phyloP scores from a whole-genome alignment of 2,888 invertebrate species.

The Barypeithes pellucidus region DNA sequence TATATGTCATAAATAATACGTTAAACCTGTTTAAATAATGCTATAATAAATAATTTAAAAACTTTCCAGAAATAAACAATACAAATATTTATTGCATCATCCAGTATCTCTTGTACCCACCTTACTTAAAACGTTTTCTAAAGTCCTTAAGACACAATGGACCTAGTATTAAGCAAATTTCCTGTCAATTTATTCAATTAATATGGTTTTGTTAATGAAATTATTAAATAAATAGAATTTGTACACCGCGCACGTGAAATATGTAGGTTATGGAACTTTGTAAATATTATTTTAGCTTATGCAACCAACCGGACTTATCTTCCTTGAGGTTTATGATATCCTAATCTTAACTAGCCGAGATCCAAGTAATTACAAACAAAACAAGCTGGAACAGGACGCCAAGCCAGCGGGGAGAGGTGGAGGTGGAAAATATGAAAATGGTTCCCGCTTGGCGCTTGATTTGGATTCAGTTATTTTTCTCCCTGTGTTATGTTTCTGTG shows the following conservation, averaged over 20 bases:
- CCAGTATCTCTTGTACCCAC: not conserved
- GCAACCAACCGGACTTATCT: constrained; percentile 9
- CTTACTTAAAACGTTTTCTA: not conserved
- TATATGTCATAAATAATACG: not conserved
- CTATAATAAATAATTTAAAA: not conserved
- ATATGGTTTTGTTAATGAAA: not conserved
- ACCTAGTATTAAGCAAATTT: not conserved
- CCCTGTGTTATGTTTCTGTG: too few relatives aligned
- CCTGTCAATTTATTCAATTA: constrained; percentile 12
- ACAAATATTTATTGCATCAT: not conserved
- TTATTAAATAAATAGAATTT: not conserved
- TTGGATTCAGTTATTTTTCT: too few relatives aligned
- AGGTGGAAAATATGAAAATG: too few relatives aligned
- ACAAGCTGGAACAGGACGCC: too few relatives aligned
- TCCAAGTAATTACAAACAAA: not conserved
- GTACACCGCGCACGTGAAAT: constrained; percentile 9
- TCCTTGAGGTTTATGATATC: not conserved
- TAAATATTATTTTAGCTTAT: constrained; percentile 1
- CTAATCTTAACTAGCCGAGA: not conserved
- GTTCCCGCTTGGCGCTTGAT: too few relatives aligned
- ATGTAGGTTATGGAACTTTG: not conserved
- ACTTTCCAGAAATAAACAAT: not conserved
- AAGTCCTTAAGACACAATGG: not conserved
- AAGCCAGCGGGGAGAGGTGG: too few relatives aligned
- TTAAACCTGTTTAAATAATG: not conserved